These are phyloP conservation scores for Drosophila micromelanica DNA, from an alignment of 1,140 invertebrate species.

Conservation along the genomic window DNA sequence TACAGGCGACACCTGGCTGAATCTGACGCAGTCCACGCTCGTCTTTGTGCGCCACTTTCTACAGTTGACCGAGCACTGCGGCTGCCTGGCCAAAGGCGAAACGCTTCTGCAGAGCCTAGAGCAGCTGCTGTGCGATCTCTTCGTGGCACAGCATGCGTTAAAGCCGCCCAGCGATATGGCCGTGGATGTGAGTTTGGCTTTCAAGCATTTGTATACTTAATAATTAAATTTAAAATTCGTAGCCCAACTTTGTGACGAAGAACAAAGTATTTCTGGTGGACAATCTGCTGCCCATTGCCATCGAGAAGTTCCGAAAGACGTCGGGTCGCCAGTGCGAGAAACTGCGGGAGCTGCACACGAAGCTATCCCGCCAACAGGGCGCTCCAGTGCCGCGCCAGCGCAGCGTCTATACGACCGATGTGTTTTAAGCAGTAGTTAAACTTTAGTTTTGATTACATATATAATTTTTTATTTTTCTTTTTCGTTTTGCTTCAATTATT, in stretches of 20 bases:
- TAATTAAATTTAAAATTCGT: slow-evolving; percentile 2
- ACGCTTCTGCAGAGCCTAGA: slow-evolving; percentile 70
- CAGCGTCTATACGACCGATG: slow-evolving; percentile 81
- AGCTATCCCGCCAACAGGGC: slow-evolving; percentile 69
- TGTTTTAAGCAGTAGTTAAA: slow-evolving; percentile 58
- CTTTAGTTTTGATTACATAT: slow-evolving; percentile 81
- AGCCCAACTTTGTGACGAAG: slow-evolving; percentile 83
- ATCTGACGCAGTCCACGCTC: slow-evolving; percentile 80
- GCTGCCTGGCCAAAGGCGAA: slow-evolving; percentile 74
- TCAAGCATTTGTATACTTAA: neutral
- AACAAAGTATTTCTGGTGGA: slow-evolving; percentile 82
- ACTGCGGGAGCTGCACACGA: slow-evolving; percentile 59
- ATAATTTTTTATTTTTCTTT: slow-evolving; percentile 81
- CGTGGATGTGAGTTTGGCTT: slow-evolving; percentile 71
- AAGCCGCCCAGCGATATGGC: slow-evolving; percentile 73
- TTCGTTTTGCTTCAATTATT: slow-evolving; percentile 82
- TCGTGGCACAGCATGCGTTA: slow-evolving; percentile 71
- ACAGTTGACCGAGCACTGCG: slow-evolving; percentile 77
- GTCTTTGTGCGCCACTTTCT: slow-evolving; percentile 79
- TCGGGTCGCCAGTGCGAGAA: slow-evolving; percentile 68
- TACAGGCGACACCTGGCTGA: slow-evolving; percentile 83
- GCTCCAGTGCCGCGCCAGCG: slow-evolving; percentile 79
- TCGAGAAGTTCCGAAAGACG: slow-evolving; percentile 72
- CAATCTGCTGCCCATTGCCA: slow-evolving; percentile 75
- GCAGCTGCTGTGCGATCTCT: slow-evolving; percentile 67